phyloP scores from a whole-genome alignment of 2,888 invertebrate species.

The Hirudinaria manillensis region DNA sequence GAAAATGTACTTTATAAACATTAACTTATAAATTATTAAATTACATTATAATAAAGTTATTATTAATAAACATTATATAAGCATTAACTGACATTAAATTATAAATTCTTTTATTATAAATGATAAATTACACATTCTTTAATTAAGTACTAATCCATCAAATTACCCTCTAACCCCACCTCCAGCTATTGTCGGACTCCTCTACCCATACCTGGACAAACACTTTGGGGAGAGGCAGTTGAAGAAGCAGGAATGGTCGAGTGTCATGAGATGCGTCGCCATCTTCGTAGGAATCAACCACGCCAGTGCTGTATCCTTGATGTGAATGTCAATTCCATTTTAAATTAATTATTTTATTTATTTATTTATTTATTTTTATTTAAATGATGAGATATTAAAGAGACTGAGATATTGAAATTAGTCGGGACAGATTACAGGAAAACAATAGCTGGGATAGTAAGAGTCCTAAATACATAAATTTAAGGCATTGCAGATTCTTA shows the following conservation, averaged over 20 bases:
- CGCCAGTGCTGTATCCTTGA: conserved; percentile 55
- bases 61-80: too few species aligned
- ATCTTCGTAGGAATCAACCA: conserved; percentile 57
- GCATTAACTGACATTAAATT: neutral
- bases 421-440: too few species aligned
- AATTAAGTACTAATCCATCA: neutral
- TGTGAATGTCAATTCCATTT: neutral
- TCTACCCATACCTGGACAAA: conserved; percentile 54
- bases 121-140: too few species aligned
- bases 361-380: neutral
- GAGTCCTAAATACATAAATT: too few species aligned
- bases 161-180: conserved; percentile 30
- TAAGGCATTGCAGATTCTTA: too few species aligned
- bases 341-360: neutral
- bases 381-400: neutral
- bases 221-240: conserved; percentile 42
- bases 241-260: conserved; percentile 53
- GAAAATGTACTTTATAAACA: too few species aligned
- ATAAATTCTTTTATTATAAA: too few species aligned
- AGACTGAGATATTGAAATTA: too few species aligned
- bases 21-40: too few species aligned
- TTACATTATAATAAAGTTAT: too few species aligned
- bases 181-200: conserved; percentile 53
- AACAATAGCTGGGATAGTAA: too few species aligned
- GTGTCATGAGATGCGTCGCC: conserved; percentile 56